Percentiles rank a stretch among this genome's conserved stretches.
Conservation (phyloP, 2,113 vertebrate genomes). For the Corapipo altera region DNA sequence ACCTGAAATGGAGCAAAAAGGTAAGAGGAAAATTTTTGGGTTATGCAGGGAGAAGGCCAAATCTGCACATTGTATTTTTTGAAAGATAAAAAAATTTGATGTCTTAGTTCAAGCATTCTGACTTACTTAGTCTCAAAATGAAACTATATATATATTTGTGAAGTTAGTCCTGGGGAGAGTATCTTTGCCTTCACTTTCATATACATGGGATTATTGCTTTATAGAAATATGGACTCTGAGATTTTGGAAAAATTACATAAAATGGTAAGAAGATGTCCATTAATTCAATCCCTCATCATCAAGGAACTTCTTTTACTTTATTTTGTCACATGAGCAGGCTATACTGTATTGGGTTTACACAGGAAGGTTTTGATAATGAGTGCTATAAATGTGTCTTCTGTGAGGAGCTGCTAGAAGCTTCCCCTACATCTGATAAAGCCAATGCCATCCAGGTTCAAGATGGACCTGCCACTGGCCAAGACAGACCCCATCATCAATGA, state of each 20-base stretch:
- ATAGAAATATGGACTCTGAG: neutral
- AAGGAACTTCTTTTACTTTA: neutral
- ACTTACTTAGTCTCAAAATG: neutral
- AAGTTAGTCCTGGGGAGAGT: accelerated
- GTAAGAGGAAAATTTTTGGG: neutral
- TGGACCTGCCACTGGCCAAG: accelerated
- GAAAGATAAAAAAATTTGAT: neutral
- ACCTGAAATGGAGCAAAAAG: neutral
- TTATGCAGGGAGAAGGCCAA: neutral
- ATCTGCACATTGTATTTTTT: neutral
- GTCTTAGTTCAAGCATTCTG: neutral
- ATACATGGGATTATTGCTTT: neutral
- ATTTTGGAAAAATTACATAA: neutral
- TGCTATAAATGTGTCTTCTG: neutral
- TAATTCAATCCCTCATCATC: neutral
- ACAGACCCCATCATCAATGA: accelerated
- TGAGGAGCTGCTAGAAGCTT: neutral
- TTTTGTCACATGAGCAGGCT: neutral
- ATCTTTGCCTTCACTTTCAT: neutral
- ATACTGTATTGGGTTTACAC: neutral
- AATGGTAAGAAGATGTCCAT: neutral
- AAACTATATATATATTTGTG: neutral
- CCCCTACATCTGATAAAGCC: accelerated
- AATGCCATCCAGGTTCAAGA: neutral
- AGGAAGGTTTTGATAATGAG: neutral